Percentiles rank a stretch among this genome's conserved stretches.
phyloP scores from a whole-genome alignment of 2,113 vertebrate species.

The Heterochromis multidens region DNA sequence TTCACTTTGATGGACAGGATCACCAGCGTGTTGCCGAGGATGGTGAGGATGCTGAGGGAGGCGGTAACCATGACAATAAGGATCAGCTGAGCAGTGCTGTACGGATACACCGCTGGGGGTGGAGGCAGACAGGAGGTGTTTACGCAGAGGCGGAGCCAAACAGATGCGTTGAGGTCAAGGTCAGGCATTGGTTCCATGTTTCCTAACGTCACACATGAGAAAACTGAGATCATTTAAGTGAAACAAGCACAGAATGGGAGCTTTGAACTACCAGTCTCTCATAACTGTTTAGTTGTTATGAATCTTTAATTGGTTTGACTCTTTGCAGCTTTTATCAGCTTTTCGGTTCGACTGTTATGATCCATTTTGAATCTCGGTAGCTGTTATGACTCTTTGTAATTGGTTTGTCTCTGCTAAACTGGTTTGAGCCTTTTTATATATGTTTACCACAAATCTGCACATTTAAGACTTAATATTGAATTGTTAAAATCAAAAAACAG shows the following conservation, averaged over 20 bases:
- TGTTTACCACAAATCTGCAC: no score
- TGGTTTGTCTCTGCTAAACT: no score
- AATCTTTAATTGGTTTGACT: no score
- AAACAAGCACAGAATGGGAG: neutral
- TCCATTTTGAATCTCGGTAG: no score
- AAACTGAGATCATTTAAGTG: neutral
- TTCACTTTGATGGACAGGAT: slow-evolving; percentile 93
- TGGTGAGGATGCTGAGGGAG: slow-evolving; percentile 84
- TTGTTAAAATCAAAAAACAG: no score
- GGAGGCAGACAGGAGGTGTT: slow-evolving; percentile 48
- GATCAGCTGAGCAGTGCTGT: slow-evolving; percentile 78
- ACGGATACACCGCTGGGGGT: slow-evolving; percentile 12
- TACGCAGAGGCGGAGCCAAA: slow-evolving; percentile 60
- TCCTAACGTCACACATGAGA: neutral
- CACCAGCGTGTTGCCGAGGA: slow-evolving; percentile 89
- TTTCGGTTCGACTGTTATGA: no score
- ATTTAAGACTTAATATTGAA: no score
- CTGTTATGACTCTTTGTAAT: no score
- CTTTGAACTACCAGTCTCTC: no score
- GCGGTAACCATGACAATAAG: slow-evolving; percentile 79
- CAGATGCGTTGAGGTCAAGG: slow-evolving; percentile 63
- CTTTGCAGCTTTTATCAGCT: no score
- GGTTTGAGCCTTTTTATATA: no score
- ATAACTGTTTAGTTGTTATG: no score
- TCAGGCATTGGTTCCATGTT: slow-evolving; percentile 2